Conservation (phyloP, 2,797 vertebrate genomes). For the Acipenser oxyrinchus region DNA sequence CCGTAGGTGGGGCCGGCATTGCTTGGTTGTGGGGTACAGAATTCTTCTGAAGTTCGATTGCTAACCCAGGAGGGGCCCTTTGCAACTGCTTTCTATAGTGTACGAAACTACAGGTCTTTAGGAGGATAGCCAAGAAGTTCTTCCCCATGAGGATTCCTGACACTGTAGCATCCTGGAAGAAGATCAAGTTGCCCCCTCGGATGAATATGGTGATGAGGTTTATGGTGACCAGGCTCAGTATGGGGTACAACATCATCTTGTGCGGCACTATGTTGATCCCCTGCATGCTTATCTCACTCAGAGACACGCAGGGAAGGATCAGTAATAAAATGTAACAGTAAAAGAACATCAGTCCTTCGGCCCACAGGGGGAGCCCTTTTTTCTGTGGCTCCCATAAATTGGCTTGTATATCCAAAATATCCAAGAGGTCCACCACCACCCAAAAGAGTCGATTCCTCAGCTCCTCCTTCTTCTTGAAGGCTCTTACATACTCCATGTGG, state of each 20-base stretch:
- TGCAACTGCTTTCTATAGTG: slow-evolving; percentile 71
- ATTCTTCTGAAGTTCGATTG: slow-evolving; percentile 57
- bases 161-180: slow-evolving; percentile 65
- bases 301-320: slow-evolving; percentile 65
- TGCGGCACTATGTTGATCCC: slow-evolving; percentile 69
- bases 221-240: slow-evolving; percentile 71
- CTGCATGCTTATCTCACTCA: slow-evolving; percentile 79
- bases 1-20: slow-evolving; percentile 40
- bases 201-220: slow-evolving; percentile 73
- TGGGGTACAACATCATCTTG: slow-evolving; percentile 75
- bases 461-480: slow-evolving; percentile 76
- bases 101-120: slow-evolving; percentile 70
- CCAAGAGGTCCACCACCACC: slow-evolving; percentile 81
- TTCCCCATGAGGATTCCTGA: slow-evolving; percentile 78
- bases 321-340: slow-evolving; percentile 76
- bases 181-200: slow-evolving; percentile 70
- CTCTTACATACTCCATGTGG: slow-evolving; percentile 78
- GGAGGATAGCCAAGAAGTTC: slow-evolving; percentile 67
- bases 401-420: slow-evolving; percentile 80
- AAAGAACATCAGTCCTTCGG: slow-evolving; percentile 73
- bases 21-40: slow-evolving; percentile 33
- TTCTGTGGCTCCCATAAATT: slow-evolving; percentile 77
- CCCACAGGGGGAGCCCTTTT: slow-evolving; percentile 68
- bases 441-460: slow-evolving; percentile 75
- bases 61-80: slow-evolving; percentile 37